Conservation (phyloP, 2,113 vertebrate species). For the Scatophagus argus region DNA sequence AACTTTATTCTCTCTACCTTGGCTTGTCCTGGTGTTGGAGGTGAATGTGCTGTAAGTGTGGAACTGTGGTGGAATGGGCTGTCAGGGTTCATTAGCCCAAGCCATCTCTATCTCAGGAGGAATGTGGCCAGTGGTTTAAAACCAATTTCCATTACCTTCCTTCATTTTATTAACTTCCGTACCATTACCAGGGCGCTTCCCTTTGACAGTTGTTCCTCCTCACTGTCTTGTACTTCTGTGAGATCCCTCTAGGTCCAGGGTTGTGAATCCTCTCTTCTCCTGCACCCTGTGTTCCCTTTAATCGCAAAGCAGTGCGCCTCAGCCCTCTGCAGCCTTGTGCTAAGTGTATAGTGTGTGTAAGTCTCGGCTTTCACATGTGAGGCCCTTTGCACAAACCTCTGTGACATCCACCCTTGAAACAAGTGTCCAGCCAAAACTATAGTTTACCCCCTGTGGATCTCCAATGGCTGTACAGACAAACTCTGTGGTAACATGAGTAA, state of each 20-base stretch:
- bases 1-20: slow-evolving; percentile 71
- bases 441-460: slow-evolving; percentile 6
- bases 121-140: slow-evolving; percentile 86
- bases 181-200: slow-evolving; percentile 81
- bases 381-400: slow-evolving; percentile 11
- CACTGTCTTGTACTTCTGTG: slow-evolving; percentile 73
- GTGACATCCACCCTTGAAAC: slow-evolving; percentile 30
- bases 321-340: slow-evolving; percentile 28
- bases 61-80: slow-evolving; percentile 81
- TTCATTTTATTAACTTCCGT: slow-evolving; percentile 84
- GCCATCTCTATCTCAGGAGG: slow-evolving; percentile 81
- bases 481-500: not conserved
- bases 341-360: slow-evolving; percentile 28
- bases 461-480: slow-evolving; percentile 13
- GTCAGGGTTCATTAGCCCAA: slow-evolving; percentile 85
- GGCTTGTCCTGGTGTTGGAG: slow-evolving; percentile 64
- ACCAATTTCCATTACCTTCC: slow-evolving; percentile 84
- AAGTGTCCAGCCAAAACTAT: slow-evolving; percentile 27
- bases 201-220: slow-evolving; percentile 73
- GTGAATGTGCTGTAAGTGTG: slow-evolving; percentile 79
- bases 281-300: slow-evolving; percentile 64
- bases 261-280: slow-evolving; percentile 62
- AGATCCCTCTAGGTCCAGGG: slow-evolving; percentile 60
- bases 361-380: slow-evolving; percentile 18
- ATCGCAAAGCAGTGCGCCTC: slow-evolving; percentile 43